phyloP scores from a whole-genome alignment of 1,140 invertebrate genomes.

The Papilio xuthus region DNA sequence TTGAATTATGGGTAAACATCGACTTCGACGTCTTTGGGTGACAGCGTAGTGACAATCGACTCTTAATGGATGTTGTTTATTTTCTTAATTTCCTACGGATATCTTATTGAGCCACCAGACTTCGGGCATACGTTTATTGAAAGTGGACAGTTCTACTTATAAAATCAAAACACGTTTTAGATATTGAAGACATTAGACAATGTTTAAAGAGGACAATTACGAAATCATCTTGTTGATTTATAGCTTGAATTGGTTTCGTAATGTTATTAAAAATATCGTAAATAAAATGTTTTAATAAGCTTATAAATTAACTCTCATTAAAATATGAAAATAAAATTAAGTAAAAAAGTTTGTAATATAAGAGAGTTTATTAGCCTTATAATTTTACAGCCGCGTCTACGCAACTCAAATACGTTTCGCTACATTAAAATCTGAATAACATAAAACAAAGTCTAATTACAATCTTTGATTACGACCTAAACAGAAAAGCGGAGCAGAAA shows the following conservation, averaged over 20 bases:
- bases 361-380: slow-evolving; percentile 30
- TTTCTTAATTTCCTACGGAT: too few species aligned
- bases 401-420: slow-evolving; percentile 31
- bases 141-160: too few species aligned
- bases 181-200: too few species aligned
- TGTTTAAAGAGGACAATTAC: not conserved
- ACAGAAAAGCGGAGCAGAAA: slow-evolving; percentile 48
- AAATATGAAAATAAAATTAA: slow-evolving; percentile 32
- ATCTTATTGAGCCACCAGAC: too few species aligned
- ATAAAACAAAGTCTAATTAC: slow-evolving; percentile 43
- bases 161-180: too few species aligned
- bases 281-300: not conserved
- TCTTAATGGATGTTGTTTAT: too few species aligned
- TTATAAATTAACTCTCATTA: slow-evolving; percentile 4
- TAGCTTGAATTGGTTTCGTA: not conserved
- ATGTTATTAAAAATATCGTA: not conserved
- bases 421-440: slow-evolving; percentile 38
- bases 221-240: not conserved
- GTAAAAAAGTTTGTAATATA: slow-evolving; percentile 29
- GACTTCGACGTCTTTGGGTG: too few species aligned
- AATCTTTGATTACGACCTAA: slow-evolving; percentile 61
- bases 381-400: slow-evolving; percentile 26
- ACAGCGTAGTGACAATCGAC: too few species aligned
- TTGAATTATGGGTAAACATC: too few species aligned
- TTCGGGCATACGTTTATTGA: too few species aligned